Evolutionary conservation across 2,888 invertebrate species (phyloP).

Genomic region (Helicoverpa assulta): DNA sequence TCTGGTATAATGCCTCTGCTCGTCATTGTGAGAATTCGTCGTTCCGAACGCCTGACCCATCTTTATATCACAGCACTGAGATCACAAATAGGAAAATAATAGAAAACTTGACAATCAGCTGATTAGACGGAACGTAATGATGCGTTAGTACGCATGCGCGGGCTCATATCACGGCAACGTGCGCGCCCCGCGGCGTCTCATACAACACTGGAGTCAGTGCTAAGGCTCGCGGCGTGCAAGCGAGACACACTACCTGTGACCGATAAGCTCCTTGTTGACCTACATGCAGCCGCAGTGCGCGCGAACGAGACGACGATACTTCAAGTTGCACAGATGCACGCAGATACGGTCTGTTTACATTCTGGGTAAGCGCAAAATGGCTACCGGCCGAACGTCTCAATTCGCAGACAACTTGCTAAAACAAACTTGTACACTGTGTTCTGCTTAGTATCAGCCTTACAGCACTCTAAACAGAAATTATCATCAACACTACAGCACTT

Average conservation of each 20-base stretch:
- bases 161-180: constrained; percentile 70
- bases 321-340: constrained; percentile 62
- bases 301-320: constrained; percentile 50
- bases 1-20: constrained; percentile 82
- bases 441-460: constrained; percentile 31
- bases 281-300: constrained; percentile 54
- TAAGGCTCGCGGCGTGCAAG: constrained; percentile 58
- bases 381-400: constrained; percentile 62
- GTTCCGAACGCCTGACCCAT: constrained; percentile 89
- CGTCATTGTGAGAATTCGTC: constrained; percentile 84
- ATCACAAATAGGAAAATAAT: constrained; percentile 69
- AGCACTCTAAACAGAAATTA: neutral
- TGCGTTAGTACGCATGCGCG: constrained; percentile 78
- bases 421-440: constrained; percentile 48
- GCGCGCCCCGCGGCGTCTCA: constrained; percentile 72
- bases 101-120: constrained; percentile 75
- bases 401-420: constrained; percentile 57
- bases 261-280: constrained; percentile 65
- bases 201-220: constrained; percentile 61
- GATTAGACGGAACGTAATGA: constrained; percentile 68
- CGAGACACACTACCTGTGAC: constrained; percentile 65
- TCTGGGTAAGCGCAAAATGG: constrained; percentile 63
- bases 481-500: constrained; percentile 12
- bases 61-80: constrained; percentile 78
- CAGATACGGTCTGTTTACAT: constrained; percentile 74